Base-by-base conservation (phyloP, 2,797 vertebrate species). In the Tachyglossus aculeatus region DNA sequence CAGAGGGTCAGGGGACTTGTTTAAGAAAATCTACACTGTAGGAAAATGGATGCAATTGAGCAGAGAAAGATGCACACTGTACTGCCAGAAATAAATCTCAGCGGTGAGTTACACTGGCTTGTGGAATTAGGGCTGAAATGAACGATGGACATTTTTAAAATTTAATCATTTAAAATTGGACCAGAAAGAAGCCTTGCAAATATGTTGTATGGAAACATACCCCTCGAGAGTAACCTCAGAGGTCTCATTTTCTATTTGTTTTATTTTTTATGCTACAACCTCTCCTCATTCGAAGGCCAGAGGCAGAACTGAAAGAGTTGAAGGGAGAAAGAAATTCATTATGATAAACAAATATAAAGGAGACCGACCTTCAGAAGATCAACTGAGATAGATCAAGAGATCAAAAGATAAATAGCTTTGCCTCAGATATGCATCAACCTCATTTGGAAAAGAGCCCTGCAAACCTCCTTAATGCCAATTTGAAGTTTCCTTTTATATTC, bases 301-400 rank as follows among this genome's bases (percentile, higher is more conserved):
- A 45, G 40, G 37, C 0, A 36, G 15, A 52, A 62, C 41, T 45
- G 41, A 67, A 71, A 36, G 14, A 47, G 1, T 43, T 59, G 5
- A 66, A 39, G 24, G 56, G 33, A 63, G 3, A 47, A 70, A 68
- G 60, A n/a, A 15, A 21, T n/a, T n/a, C 24, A 12, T 1, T 33
- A 31, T 80, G 66, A 44, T 68, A 31, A 68, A 9, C 11, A 59
- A 68, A 71, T 18, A 6, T 12, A 73, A 66, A 47, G 5, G 65
- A 45, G 47, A n/a, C n/a, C n/a, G n/a, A n/a, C n/a, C n/a, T n/a
- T n/a, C n/a, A n/a, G n/a, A n/a, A n/a, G n/a, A n/a, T n/a, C n/a
- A n/a, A n/a, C n/a, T n/a, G n/a, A n/a, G n/a, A n/a, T n/a, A n/a
- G n/a, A n/a, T n/a, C n/a, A n/a, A n/a, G n/a, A n/a, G n/a, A n/a